Conservation (phyloP, 2,797 vertebrate genomes). For the Remorina albescens region DNA sequence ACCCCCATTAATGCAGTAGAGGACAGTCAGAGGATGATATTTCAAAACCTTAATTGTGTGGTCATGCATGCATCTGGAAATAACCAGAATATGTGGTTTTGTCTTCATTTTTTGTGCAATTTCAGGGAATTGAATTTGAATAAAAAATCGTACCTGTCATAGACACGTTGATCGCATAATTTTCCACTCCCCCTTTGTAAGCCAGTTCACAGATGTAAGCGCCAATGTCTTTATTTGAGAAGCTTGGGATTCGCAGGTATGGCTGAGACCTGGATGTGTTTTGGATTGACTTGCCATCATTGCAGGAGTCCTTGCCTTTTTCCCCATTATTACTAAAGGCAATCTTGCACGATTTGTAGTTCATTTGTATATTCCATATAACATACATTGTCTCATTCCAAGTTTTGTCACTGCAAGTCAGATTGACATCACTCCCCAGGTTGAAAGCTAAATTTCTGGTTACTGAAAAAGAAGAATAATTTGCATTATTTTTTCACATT, state of each 20-base stretch:
- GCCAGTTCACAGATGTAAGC: conserved; percentile 71
- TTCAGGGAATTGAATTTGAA: background rate
- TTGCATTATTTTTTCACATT: background rate
- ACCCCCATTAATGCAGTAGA: background rate
- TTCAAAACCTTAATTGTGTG: background rate
- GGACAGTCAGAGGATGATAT: background rate
- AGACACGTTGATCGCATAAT: background rate
- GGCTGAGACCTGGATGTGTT: conserved; percentile 42
- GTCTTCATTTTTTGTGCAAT: background rate
- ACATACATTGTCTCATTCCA: conserved; percentile 61
- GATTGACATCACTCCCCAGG: conserved; percentile 37
- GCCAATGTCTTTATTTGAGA: conserved; percentile 73
- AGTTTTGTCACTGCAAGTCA: conserved; percentile 65
- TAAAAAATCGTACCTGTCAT: conserved; percentile 65
- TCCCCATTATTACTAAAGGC: fast-evolving
- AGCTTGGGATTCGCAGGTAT: conserved; percentile 75
- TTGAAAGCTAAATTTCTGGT: conserved; percentile 26
- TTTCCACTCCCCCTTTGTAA: conserved; percentile 7
- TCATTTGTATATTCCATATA: conserved; percentile 65
- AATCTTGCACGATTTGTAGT: conserved; percentile 22
- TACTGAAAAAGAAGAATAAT: conserved; percentile 49
- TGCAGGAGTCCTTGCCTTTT: conserved; percentile 40
- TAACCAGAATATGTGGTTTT: too few species aligned
- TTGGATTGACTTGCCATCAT: conserved; percentile 58
- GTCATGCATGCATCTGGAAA: too few species aligned